phyloP scores from a whole-genome alignment of 2,888 invertebrate genomes.

The Melinopterus prodromus region DNA sequence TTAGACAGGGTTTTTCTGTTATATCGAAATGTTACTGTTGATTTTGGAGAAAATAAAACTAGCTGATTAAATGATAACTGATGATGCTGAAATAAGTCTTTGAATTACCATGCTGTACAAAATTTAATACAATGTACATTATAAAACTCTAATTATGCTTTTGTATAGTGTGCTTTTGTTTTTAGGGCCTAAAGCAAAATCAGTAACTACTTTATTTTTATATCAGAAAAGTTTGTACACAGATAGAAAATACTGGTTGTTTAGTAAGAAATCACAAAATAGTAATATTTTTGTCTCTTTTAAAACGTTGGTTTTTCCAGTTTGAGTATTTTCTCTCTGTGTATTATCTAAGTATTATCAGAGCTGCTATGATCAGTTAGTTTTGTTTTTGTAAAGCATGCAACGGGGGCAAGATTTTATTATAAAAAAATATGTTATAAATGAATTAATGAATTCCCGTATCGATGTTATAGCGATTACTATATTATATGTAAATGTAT shows the following conservation, averaged over 20 bases:
- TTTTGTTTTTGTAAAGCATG: neutral
- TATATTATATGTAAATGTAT: neutral
- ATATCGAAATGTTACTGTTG: neutral
- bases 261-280: no score
- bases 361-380: neutral
- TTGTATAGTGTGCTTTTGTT: neutral
- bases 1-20: neutral
- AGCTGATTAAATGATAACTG: neutral
- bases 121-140: no score
- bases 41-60: neutral
- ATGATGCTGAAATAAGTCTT: neutral
- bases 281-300: no score
- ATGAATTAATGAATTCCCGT: slow-evolving; percentile 5
- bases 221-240: no score
- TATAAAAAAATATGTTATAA: neutral
- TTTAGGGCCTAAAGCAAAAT: neutral
- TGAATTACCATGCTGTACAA: no score
- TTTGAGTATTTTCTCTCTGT: no score
- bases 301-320: no score
- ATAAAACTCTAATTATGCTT: neutral
- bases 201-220: neutral
- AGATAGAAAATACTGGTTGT: no score
- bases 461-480: neutral
- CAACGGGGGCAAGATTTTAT: neutral
- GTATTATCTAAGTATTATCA: no score